Evolutionary conservation across 1,140 invertebrate genomes (phyloP).

Genomic region (Drosophila triauraria): DNA sequence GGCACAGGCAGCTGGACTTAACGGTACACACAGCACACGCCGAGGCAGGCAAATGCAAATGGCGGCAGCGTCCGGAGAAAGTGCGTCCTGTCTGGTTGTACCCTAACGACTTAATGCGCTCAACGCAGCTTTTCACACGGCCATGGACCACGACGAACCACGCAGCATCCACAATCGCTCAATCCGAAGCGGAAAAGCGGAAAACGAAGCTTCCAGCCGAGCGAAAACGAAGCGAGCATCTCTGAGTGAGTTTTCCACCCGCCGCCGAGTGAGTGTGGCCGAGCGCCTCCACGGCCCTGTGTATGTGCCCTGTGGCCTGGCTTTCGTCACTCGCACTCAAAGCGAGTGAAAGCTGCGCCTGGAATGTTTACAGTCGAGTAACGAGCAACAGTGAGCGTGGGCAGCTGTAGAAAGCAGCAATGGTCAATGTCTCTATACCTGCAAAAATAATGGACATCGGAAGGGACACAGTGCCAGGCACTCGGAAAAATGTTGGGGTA

Average conservation of each 20-base stretch:
- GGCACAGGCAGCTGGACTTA: conserved; percentile 66
- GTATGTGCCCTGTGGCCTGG: conserved; percentile 28
- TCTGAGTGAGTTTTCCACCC: conserved; percentile 18
- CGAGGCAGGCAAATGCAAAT: conserved; percentile 58
- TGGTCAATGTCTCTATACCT: conserved; percentile 83
- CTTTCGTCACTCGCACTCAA: conserved; percentile 18
- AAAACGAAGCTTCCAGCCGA: conserved; percentile 51
- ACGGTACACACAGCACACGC: conserved; percentile 76
- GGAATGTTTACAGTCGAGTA: conserved; percentile 79
- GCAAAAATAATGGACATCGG: conserved; percentile 72
- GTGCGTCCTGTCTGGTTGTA: conserved; percentile 84
- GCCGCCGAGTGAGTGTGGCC: background rate
- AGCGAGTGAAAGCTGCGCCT: conserved; percentile 72
- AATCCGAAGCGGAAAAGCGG: conserved; percentile 33
- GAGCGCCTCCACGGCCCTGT: conserved; percentile 9
- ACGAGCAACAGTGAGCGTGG: conserved; percentile 58
- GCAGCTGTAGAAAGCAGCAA: conserved; percentile 42
- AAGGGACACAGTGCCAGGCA: conserved; percentile 18
- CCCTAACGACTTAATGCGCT: conserved; percentile 84
- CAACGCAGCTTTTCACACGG: conserved; percentile 83
- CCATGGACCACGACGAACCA: conserved; percentile 75
- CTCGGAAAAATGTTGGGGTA: conserved; percentile 13
- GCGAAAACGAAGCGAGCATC: conserved; percentile 10
- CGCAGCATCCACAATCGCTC: conserved; percentile 47
- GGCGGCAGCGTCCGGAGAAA: conserved; percentile 67